Percentiles rank a stretch among this genome's conserved stretches.
Evolutionary conservation across 2,797 vertebrate species (phyloP).

Genomic region (Melanotaenia maccullochi): DNA sequence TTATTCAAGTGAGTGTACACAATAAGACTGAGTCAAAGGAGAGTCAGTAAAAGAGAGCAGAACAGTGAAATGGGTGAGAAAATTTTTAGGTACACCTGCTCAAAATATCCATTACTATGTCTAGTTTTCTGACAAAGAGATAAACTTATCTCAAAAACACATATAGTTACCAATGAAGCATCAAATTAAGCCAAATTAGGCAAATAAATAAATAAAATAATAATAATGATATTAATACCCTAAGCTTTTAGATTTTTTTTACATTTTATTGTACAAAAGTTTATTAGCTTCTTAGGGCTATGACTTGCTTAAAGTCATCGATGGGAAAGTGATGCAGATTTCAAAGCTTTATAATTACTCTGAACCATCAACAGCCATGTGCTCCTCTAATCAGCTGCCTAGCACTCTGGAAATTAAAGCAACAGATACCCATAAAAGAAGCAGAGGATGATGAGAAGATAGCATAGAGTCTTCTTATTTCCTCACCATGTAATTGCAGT

Average conservation of each 20-base stretch:
- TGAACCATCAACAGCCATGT: background rate
- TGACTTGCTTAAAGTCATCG: background rate
- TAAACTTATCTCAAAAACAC: background rate
- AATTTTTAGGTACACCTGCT: background rate
- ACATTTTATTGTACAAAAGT: background rate
- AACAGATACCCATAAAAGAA: background rate
- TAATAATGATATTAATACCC: background rate
- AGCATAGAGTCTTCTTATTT: background rate
- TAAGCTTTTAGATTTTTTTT: background rate
- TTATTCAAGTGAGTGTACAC: slow-evolving; percentile 16
- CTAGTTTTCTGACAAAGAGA: background rate
- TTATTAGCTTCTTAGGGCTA: background rate
- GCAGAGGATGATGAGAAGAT: background rate
- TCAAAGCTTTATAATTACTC: background rate
- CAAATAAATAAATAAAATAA: too few species aligned
- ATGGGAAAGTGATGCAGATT: slow-evolving; percentile 1
- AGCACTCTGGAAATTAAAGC: background rate
- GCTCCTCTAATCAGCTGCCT: background rate
- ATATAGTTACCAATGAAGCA: background rate
- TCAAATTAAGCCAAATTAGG: background rate
- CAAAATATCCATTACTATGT: background rate
- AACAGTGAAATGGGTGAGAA: background rate
- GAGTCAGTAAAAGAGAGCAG: slow-evolving; percentile 1
- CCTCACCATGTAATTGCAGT: background rate
- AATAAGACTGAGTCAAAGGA: slow-evolving; percentile 2